Evolutionary conservation across 2,797 vertebrate species (phyloP), one percentile per base, ranked within the genome.

Genomic region (Lepus townsendii): DNA sequence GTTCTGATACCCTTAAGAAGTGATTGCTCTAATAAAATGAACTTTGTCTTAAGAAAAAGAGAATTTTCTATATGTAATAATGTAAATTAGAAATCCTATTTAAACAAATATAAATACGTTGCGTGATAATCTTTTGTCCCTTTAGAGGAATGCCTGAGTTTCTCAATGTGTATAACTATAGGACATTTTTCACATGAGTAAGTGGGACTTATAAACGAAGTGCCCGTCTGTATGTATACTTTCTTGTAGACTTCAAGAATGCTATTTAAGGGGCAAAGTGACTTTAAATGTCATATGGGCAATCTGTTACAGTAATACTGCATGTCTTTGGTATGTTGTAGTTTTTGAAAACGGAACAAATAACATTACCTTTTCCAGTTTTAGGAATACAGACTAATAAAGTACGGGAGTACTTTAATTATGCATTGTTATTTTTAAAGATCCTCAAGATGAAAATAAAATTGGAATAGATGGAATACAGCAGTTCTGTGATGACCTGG

Each of bases 391-490:
- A 92, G n/a, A 38, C 52, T 83, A 79, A 80, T 87, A 86, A 88
- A 96, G 2, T 75, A 78, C 68, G 66, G n/a, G 50, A 86, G 72
- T 96, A 92, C 88, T 88, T 95, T 94, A 80, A 69, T 92, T 71
- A 54, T 89, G 69, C 30, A 42, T 82, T 91, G 47, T 77, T 96
- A 26, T 79, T 96, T 96, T 91, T 96, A n/a, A 98, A 99, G 99
- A 99, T 98, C 99, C 99, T 98, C 99, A 99, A 92, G 99, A 99
- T 98, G 99, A 99, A 98, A 99, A 99, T 98, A 99, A 99, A 98
- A 99, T 99, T 47, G 99, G 99, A 95, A 99, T 99, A 97, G 99
- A 99, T 90, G 99, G 99, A 75, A 99, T 99, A 95, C 99, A 99
- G 97, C 99, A 99, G 97, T 99, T 99, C 96, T 99, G 99, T 97